A percentile compares a stretch with the other conserved stretches of the same genome.
phyloP scores from a whole-genome alignment of 2,888 invertebrate genomes.

The Cremastinae sp. region DNA sequence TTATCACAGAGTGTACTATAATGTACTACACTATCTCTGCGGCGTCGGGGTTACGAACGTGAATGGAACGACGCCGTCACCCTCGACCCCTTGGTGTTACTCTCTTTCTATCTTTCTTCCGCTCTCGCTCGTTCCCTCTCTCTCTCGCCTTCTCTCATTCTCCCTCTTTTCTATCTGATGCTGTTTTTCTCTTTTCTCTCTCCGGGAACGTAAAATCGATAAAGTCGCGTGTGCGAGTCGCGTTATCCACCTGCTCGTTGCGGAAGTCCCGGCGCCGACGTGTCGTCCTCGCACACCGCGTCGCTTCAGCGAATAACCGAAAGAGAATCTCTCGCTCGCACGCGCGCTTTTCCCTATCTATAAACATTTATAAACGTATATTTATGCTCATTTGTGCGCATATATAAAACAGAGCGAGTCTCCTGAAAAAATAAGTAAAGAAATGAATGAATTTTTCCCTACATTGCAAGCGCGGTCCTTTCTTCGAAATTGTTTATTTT shows the following conservation, averaged over 20 bases:
- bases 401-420: constrained; percentile 32
- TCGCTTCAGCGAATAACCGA: constrained; percentile 57
- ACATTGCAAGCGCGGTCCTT: too few species aligned
- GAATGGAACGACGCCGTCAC: constrained; percentile 60
- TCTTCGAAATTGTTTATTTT: neutral
- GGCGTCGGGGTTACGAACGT: constrained; percentile 59
- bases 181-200: constrained; percentile 30
- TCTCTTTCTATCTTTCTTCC: constrained; percentile 40
- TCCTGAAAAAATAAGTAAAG: neutral
- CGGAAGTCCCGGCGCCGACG: constrained; percentile 74
- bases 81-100: constrained; percentile 47
- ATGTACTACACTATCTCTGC: constrained; percentile 64
- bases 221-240: constrained; percentile 75
- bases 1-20: constrained; percentile 52
- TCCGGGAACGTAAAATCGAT: constrained; percentile 72
- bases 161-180: constrained; percentile 39
- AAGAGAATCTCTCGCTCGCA: constrained; percentile 46
- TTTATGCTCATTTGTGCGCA: neutral
- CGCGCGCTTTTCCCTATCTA: constrained; percentile 32
- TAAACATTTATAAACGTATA: constrained; percentile 12
- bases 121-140: constrained; percentile 36
- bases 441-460: neutral
- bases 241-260: constrained; percentile 76
- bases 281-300: constrained; percentile 59
- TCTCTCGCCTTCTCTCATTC: constrained; percentile 40